Evolutionary conservation across 2,113 vertebrate species (phyloP).

Genomic region (Arizona elegans): DNA sequence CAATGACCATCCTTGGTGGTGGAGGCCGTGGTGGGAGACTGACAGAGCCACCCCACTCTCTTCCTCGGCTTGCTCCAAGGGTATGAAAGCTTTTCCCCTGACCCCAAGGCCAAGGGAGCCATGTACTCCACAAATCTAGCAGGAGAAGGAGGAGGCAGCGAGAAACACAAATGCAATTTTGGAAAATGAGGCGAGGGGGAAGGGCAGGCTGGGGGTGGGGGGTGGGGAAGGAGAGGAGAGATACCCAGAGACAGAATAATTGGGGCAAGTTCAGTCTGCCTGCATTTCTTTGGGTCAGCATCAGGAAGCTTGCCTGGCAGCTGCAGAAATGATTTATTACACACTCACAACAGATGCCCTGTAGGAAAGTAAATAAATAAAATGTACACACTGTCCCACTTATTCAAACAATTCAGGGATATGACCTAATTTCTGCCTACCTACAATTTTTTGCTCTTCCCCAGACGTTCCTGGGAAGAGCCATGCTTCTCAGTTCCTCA

Average conservation of each 20-base stretch:
- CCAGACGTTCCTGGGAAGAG: slow-evolving; percentile 25
- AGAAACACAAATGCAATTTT: slow-evolving; percentile 8
- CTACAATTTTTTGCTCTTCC: slow-evolving; percentile 24
- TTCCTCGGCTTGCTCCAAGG: neutral
- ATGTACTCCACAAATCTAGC: neutral
- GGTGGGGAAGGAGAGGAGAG: slow-evolving; percentile 21
- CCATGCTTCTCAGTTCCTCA: fast-evolving
- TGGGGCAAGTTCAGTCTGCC: slow-evolving; percentile 59
- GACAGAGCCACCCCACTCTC: neutral
- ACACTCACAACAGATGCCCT: slow-evolving; percentile 58
- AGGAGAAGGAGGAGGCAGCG: neutral
- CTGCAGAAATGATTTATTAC: slow-evolving; percentile 69
- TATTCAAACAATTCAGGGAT: slow-evolving; percentile 56
- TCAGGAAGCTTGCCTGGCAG: slow-evolving; percentile 64
- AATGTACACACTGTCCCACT: slow-evolving; percentile 63
- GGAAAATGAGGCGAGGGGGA: slow-evolving; percentile 13
- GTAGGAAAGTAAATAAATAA: slow-evolving; percentile 69
- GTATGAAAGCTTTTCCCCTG: neutral
- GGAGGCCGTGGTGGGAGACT: neutral
- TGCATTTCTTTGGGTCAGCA: slow-evolving; percentile 63
- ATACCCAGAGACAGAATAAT: slow-evolving; percentile 53
- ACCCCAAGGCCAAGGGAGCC: neutral
- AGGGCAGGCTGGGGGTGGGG: slow-evolving; percentile 27
- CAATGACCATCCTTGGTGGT: neutral
- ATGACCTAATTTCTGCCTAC: slow-evolving; percentile 60